Percentiles rank a stretch among this genome's conserved stretches.
Conservation (phyloP, 2,797 vertebrate species). For the Artibeus lituratus region DNA sequence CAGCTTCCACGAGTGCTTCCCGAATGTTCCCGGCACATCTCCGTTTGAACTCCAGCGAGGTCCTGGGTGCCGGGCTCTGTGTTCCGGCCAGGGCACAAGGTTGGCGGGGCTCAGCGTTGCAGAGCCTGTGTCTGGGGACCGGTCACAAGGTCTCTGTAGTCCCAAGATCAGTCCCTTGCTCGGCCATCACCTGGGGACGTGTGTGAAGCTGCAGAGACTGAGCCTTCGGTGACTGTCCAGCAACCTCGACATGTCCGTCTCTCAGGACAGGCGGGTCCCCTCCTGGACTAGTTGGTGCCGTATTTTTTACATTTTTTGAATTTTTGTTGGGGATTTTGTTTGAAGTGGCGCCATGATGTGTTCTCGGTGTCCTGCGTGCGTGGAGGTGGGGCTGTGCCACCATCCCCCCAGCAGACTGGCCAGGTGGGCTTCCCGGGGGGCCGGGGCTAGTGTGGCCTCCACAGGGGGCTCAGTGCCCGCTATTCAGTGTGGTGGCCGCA, state of each 20-base stretch:
- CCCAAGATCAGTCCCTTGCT: neutral
- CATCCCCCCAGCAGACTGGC: too few species aligned
- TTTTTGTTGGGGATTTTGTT: neutral
- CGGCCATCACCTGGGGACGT: fast-evolving
- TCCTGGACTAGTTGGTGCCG: too few species aligned
- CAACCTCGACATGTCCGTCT: fast-evolving
- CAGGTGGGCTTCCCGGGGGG: neutral
- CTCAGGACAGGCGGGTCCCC: neutral
- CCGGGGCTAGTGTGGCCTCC: neutral
- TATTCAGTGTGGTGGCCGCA: neutral
- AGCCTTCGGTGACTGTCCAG: too few species aligned
- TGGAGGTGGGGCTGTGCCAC: neutral
- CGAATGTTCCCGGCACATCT: too few species aligned
- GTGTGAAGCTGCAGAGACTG: fast-evolving
- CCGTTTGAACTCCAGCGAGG: too few species aligned
- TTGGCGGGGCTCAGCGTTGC: neutral
- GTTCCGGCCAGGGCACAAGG: neutral
- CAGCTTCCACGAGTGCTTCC: neutral
- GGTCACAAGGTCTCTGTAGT: neutral
- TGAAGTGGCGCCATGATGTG: too few species aligned
- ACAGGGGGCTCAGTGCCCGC: neutral
- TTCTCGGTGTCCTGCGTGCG: neutral
- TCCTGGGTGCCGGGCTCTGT: neutral
- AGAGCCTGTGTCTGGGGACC: neutral
- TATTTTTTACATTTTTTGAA: neutral